Evolutionary conservation across 2,113 vertebrate species (phyloP).

Genomic region (Hirundichthys speculiger): DNA sequence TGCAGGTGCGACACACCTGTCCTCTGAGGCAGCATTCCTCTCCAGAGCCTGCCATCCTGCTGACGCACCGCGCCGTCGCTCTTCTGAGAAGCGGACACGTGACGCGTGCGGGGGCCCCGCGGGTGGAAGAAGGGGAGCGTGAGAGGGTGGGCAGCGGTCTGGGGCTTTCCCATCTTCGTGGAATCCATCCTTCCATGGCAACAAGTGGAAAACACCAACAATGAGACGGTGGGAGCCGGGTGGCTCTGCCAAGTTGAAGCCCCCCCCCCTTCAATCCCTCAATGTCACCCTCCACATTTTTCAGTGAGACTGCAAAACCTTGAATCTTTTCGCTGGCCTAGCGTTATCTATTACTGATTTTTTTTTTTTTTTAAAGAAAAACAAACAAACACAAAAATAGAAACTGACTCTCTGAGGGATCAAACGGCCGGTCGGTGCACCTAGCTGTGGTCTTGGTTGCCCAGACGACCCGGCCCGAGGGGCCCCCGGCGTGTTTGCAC

Average conservation of each 20-base stretch:
- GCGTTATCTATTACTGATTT: slow-evolving; percentile 3
- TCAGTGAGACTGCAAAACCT: not conserved
- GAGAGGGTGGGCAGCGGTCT: not conserved
- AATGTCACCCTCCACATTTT: not conserved
- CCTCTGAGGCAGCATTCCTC: slow-evolving; percentile 48
- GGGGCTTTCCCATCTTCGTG: slow-evolving; percentile 46
- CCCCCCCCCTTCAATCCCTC: not conserved
- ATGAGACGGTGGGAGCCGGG: not conserved
- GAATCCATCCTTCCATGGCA: slow-evolving; percentile 55
- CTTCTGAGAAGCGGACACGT: slow-evolving; percentile 2
- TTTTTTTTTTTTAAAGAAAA: slow-evolving; percentile 2
- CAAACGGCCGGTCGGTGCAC: slow-evolving; percentile 8
- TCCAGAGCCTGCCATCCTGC: slow-evolving; percentile 22
- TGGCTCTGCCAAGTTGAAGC: not conserved
- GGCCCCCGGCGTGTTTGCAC: slow-evolving; percentile 71
- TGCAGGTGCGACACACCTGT: slow-evolving; percentile 75
- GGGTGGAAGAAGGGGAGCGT: not conserved
- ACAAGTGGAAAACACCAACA: slow-evolving; percentile 54
- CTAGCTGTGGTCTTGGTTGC: slow-evolving; percentile 67
- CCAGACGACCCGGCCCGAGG: slow-evolving; percentile 50
- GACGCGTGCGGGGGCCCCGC: slow-evolving; percentile 3
- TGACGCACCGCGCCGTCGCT: slow-evolving; percentile 64
- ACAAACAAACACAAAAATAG: slow-evolving; percentile 22
- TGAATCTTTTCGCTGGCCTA: not conserved
- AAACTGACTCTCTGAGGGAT: slow-evolving; percentile 24